Evolutionary conservation across 2,113 vertebrate genomes (phyloP).

Genomic region (Aptenodytes forsteri): DNA sequence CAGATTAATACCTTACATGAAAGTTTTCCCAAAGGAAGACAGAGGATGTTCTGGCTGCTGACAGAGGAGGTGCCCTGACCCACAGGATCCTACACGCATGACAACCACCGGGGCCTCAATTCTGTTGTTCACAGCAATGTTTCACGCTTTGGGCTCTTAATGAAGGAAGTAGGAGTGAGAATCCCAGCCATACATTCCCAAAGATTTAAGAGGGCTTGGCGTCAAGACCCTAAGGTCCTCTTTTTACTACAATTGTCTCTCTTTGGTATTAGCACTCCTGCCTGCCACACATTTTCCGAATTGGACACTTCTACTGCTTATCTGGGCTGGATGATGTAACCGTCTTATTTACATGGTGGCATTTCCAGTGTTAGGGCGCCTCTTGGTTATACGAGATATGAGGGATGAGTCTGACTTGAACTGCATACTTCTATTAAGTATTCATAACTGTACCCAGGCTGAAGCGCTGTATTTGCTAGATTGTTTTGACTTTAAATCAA

Average conservation of each 20-base stretch:
- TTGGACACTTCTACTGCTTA: background rate
- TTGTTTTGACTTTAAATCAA: background rate
- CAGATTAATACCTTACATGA: no score
- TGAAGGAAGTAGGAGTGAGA: background rate
- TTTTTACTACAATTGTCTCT: background rate
- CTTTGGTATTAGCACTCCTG: background rate
- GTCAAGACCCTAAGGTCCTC: background rate
- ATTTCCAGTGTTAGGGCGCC: background rate
- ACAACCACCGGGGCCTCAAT: background rate
- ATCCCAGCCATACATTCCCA: background rate
- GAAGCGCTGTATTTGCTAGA: background rate
- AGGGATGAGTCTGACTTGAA: background rate
- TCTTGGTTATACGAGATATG: background rate
- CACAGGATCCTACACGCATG: no score
- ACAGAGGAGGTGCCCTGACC: background rate
- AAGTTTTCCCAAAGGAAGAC: background rate
- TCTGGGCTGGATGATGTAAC: background rate
- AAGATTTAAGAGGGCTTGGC: background rate
- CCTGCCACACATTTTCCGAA: background rate
- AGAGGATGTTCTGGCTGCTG: background rate
- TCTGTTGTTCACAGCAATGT: background rate
- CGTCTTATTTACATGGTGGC: background rate
- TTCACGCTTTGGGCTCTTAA: background rate
- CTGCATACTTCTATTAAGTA: background rate
- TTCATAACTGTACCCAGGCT: background rate